Evolutionary conservation across 2,888 invertebrate species (phyloP).

Genomic region (Morpho helenor): DNA sequence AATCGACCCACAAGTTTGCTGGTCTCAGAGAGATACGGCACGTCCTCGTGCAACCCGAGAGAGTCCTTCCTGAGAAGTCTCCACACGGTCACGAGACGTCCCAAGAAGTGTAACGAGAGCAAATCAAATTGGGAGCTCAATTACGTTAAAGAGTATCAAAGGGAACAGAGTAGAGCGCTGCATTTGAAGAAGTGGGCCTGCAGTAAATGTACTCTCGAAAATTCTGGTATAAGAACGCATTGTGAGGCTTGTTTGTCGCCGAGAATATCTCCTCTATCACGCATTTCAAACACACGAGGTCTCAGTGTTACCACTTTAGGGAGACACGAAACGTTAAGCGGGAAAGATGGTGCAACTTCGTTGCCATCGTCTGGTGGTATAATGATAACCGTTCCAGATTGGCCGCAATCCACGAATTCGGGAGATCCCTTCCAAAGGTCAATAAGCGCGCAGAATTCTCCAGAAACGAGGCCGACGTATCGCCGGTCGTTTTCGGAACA

Average conservation of each 20-base stretch:
- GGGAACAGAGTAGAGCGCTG: constrained; percentile 60
- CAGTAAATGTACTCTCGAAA: constrained; percentile 87
- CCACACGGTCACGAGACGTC: constrained; percentile 68
- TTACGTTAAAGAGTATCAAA: constrained; percentile 69
- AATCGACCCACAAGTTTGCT: constrained; percentile 79
- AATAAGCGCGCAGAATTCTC: constrained; percentile 67
- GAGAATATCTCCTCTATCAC: constrained; percentile 59
- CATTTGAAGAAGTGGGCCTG: constrained; percentile 83
- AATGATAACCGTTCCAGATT: constrained; percentile 82
- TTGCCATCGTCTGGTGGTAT: constrained; percentile 77
- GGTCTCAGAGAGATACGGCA: constrained; percentile 74
- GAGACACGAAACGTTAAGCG: constrained; percentile 56
- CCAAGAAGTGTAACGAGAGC: constrained; percentile 66
- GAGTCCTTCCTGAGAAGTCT: constrained; percentile 67
- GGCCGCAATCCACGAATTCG: constrained; percentile 66
- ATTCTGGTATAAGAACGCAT: constrained; percentile 81
- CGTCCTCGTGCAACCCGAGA: constrained; percentile 50
- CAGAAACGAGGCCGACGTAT: constrained; percentile 69
- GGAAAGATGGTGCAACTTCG: constrained; percentile 63
- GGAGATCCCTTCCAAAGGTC: constrained; percentile 57
- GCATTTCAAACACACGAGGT: constrained; percentile 63
- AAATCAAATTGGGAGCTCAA: constrained; percentile 73
- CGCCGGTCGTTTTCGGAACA: constrained; percentile 71
- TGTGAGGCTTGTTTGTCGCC: constrained; percentile 89
- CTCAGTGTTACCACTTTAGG: constrained; percentile 69